Base-by-base conservation (phyloP, 2,888 invertebrate genomes). In the Selenia dentaria region DNA sequence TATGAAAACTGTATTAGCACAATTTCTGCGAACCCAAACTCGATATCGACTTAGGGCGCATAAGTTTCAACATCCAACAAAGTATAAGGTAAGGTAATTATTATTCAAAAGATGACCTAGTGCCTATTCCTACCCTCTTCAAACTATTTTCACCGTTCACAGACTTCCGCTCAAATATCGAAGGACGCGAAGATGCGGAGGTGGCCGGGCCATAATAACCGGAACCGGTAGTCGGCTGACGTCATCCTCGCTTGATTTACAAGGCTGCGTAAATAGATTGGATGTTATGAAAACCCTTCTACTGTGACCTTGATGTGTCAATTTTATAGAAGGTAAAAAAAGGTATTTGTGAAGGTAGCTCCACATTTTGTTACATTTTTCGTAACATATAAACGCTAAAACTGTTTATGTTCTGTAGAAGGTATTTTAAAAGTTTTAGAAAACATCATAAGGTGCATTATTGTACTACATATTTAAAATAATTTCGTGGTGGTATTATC, bases 251-350 rank as follows among this genome's bases (percentile, higher is more conserved):
- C 46, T 37, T 59, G 56, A 59, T 56, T 56, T 59, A 58, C 54
- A 59, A 54, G 52, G 56, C 38, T 51, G 45, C 51, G 39, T 54
- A 51, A 58, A 56, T 56, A 59, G 58, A 59, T 59, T 52, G 58
- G 50, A 54, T 51, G 51, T 51, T 57, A 58, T 53, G 53, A 50
- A 49, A 54, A 56, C 55, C 58, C 58, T 52, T 56, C 44, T 47
- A 38, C 24, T 41, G 38, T 34, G 56, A 52, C 53, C 51, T 55
- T 58, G 44, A 51, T 42, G 47, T 54, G 49, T 58, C 55, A 55
- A 49, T 52, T 50, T 54, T 51, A 35, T 51, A 38, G 25, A 31
- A 51, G 44, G 42, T 36, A 45, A 34, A 36, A 39, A 45, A 24
- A 36, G 24, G 22, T 6, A 26, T 26, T 26, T 5, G 18, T 10